phyloP scores from a whole-genome alignment of 2,113 vertebrate genomes.

The Phyllostomus hastatus region DNA sequence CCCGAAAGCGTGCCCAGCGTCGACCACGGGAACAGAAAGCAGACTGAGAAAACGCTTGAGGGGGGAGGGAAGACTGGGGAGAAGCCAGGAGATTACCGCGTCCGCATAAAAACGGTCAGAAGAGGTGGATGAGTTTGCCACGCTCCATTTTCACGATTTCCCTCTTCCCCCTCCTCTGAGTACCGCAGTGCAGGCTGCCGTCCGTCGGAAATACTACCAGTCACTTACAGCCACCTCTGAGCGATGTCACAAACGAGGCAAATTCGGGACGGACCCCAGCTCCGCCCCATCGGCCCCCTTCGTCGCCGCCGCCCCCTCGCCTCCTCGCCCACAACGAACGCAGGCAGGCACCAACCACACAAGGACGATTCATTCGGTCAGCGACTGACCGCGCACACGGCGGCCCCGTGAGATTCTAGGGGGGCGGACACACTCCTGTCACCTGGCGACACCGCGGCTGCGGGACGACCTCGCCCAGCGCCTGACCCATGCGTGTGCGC shows the following conservation, averaged over 20 bases:
- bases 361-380: background rate
- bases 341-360: background rate
- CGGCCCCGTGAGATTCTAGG: no score
- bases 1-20: background rate
- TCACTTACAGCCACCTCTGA: background rate
- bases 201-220: background rate
- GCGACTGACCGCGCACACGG: no score
- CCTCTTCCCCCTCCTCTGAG: background rate
- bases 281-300: background rate
- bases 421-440: background rate
- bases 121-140: background rate
- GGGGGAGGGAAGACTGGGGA: background rate
- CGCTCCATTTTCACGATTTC: background rate
- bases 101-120: background rate
- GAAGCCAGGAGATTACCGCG: background rate
- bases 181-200: background rate
- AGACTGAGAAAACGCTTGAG: background rate
- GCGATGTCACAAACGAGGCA: background rate
- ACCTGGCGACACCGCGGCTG: background rate
- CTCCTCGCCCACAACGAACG: background rate
- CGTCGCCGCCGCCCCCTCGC: rapidly evolving
- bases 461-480: no score
- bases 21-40: background rate
- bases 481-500: no score
- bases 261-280: background rate